Evolutionary conservation across 1,140 invertebrate species (phyloP).

Genomic region (Zaprionus ghesquierei): DNA sequence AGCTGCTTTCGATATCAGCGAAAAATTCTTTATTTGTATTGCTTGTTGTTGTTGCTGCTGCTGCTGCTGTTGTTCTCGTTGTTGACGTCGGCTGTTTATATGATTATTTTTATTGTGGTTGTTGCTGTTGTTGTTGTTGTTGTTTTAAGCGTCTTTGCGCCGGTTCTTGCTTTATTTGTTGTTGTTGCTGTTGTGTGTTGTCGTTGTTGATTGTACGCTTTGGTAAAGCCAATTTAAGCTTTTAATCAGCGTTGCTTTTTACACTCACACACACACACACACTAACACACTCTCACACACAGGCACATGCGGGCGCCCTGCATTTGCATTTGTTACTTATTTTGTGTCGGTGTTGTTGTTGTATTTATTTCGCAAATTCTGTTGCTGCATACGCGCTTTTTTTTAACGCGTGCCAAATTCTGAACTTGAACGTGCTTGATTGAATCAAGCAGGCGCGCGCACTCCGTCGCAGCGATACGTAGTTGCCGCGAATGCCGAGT

Average conservation of each 20-base stretch:
- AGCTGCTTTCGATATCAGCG: constrained; percentile 38
- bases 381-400: constrained; percentile 12
- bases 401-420: constrained; percentile 23
- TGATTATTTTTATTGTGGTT: constrained; percentile 23
- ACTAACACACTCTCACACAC: neutral
- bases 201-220: constrained; percentile 8
- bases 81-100: constrained; percentile 17
- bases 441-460: constrained; percentile 34
- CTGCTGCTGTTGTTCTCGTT: neutral
- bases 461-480: constrained; percentile 8
- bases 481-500: constrained; percentile 42
- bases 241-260: constrained; percentile 36
- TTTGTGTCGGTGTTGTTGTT: constrained; percentile 21
- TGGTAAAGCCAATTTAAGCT: constrained; percentile 44
- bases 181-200: constrained; percentile 17
- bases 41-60: constrained; percentile 9
- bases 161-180: constrained; percentile 15
- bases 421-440: constrained; percentile 21
- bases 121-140: constrained; percentile 21
- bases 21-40: constrained; percentile 33
- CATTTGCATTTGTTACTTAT: constrained; percentile 18
- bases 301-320: neutral
- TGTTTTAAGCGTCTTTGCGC: constrained; percentile 38
- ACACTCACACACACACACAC: constrained; percentile 31
- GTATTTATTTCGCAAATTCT: constrained; percentile 19